These are phyloP conservation scores for Anadara kagoshimensis DNA, from an alignment of 1,140 invertebrate species.

Conservation along the genomic window DNA sequence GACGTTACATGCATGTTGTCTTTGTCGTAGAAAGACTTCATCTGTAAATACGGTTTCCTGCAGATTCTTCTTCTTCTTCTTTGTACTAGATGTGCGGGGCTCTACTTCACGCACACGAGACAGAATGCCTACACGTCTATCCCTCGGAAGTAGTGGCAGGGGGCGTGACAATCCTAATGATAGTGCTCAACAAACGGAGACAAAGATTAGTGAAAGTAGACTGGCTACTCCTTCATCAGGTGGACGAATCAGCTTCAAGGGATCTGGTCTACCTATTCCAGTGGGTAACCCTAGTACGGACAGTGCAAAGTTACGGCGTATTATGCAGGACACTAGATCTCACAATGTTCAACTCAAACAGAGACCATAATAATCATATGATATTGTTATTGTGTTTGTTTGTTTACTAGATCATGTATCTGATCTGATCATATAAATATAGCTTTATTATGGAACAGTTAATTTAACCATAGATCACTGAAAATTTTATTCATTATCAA, in stretches of 20 bases:
- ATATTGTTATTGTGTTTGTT: background rate
- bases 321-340: conserved; percentile 50
- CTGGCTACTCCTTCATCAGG: conserved; percentile 69
- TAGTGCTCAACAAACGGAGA: conserved; percentile 51
- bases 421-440: too few relatives aligned
- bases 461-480: too few relatives aligned
- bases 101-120: conserved; percentile 58
- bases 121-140: conserved; percentile 61
- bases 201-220: conserved; percentile 62
- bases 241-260: conserved; percentile 65
- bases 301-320: conserved; percentile 62
- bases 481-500: too few relatives aligned
- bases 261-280: conserved; percentile 66
- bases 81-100: conserved; percentile 60
- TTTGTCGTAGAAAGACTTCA: conserved; percentile 7
- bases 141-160: conserved; percentile 54
- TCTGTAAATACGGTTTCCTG: conserved; percentile 25
- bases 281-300: conserved; percentile 57
- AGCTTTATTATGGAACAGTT: too few relatives aligned
- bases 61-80: conserved; percentile 45
- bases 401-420: too few relatives aligned
- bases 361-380: conserved; percentile 15
- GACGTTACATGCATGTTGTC: conserved; percentile 23
- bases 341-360: conserved; percentile 39
- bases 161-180: conserved; percentile 51